A percentile compares a stretch with the other conserved stretches of the same genome.
Evolutionary conservation across 1,140 invertebrate genomes (phyloP).

Genomic region (Drosophila chauvacae): DNA sequence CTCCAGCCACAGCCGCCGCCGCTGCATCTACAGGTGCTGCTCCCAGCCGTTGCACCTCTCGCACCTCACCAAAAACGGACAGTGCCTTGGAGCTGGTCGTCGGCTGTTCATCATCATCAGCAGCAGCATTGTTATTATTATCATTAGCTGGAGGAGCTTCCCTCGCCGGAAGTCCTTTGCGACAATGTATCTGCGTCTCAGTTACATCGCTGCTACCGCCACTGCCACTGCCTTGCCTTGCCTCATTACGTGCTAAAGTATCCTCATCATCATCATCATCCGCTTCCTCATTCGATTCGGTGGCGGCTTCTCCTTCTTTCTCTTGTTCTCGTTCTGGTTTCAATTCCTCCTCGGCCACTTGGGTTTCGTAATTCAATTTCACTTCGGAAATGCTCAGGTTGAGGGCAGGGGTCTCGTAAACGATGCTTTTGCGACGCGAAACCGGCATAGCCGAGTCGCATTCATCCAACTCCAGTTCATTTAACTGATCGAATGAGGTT

Average conservation of each 20-base stretch:
- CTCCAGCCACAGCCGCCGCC: slow-evolving; percentile 27
- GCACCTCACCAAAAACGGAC: slow-evolving; percentile 72
- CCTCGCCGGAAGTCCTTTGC: slow-evolving; percentile 65
- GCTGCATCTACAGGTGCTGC: neutral
- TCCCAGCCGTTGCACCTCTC: slow-evolving; percentile 46
- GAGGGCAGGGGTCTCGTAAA: slow-evolving; percentile 75
- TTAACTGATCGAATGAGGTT: slow-evolving; percentile 28
- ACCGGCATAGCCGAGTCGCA: slow-evolving; percentile 28
- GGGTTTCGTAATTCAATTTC: slow-evolving; percentile 68
- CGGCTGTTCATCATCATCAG: slow-evolving; percentile 44
- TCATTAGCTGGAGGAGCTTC: slow-evolving; percentile 11
- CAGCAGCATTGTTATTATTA: slow-evolving; percentile 19
- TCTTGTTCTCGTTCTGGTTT: slow-evolving; percentile 1
- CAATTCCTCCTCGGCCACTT: slow-evolving; percentile 33
- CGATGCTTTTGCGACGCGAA: slow-evolving; percentile 50
- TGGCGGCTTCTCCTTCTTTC: slow-evolving; percentile 27
- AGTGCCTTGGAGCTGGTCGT: slow-evolving; percentile 69
- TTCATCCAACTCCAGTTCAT: slow-evolving; percentile 31
- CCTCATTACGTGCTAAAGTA: slow-evolving; percentile 53
- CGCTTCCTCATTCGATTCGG: slow-evolving; percentile 22
- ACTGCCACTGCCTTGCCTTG: slow-evolving; percentile 5
- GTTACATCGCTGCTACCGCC: slow-evolving; percentile 12
- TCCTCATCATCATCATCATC: slow-evolving; percentile 30
- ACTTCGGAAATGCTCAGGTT: slow-evolving; percentile 76
- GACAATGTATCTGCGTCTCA: slow-evolving; percentile 35